These are phyloP conservation scores for Drusus annulatus DNA, from an alignment of 1,140 invertebrate species.

Conservation along the genomic window DNA sequence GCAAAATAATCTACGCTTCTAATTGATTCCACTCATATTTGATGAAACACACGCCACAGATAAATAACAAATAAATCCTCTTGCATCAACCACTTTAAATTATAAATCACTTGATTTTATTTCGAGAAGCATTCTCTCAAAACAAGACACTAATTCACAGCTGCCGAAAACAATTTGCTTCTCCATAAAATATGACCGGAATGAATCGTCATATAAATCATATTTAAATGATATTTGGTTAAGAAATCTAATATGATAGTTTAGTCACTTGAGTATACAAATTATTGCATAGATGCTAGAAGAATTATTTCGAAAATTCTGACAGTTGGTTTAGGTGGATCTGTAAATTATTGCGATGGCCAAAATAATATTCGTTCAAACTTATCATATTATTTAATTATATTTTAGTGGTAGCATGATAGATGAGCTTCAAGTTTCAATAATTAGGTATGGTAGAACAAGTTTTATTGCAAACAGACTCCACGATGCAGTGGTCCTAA, in stretches of 20 bases:
- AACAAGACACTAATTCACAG: constrained; percentile 48
- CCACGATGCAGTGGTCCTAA: too few species aligned
- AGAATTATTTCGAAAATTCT: too few species aligned
- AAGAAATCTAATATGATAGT: not conserved
- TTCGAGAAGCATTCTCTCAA: constrained; percentile 37
- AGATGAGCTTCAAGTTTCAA: too few species aligned
- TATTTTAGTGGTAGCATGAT: too few species aligned
- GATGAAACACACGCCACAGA: constrained; percentile 37
- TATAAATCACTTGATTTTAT: constrained; percentile 18
- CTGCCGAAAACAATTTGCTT: constrained; percentile 30
- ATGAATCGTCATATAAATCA: constrained; percentile 5
- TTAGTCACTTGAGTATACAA: too few species aligned
- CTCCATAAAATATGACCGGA: constrained; percentile 18
- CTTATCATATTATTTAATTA: too few species aligned
- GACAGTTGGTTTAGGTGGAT: too few species aligned
- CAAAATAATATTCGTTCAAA: too few species aligned
- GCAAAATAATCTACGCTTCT: not conserved
- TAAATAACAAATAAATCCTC: not conserved
- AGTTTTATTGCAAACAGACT: too few species aligned
- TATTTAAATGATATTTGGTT: constrained; percentile 22
- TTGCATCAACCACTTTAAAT: not conserved
- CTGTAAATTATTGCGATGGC: too few species aligned
- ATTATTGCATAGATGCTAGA: too few species aligned
- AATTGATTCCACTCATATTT: constrained; percentile 57
- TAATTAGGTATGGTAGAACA: too few species aligned